phyloP scores from a whole-genome alignment of 2,797 vertebrate species.

The Tauraco hartlaubi region DNA sequence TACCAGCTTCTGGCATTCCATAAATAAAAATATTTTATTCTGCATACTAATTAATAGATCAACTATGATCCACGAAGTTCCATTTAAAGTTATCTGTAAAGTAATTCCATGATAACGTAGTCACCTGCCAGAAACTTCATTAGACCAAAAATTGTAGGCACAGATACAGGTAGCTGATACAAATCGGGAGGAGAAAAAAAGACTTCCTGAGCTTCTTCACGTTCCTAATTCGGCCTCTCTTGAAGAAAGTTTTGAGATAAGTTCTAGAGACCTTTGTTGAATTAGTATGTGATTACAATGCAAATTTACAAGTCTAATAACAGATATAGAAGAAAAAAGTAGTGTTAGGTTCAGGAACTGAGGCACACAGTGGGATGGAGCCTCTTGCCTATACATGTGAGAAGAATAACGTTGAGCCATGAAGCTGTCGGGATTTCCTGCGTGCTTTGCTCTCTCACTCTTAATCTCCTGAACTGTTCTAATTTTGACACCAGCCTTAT shows the following conservation, averaged over 20 bases:
- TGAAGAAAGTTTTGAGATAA: neutral
- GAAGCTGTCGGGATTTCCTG: constrained; percentile 15
- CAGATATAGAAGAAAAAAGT: neutral
- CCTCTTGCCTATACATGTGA: neutral
- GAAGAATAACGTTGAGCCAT: neutral
- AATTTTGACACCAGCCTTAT: neutral
- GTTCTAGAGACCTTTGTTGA: neutral
- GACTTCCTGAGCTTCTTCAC: neutral
- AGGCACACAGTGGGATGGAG: neutral
- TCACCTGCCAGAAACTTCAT: neutral
- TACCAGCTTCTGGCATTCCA: neutral
- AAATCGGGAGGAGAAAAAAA: neutral
- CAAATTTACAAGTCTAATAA: neutral
- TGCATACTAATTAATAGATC: neutral
- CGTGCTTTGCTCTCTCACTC: neutral
- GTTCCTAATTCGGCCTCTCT: neutral
- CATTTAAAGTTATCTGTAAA: neutral
- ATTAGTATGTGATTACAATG: neutral
- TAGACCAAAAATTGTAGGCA: neutral
- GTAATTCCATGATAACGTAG: neutral
- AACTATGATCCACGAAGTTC: neutral
- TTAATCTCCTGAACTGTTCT: neutral
- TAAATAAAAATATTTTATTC: neutral
- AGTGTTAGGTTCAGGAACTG: neutral
- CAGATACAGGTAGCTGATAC: neutral